phyloP scores from a whole-genome alignment of 2,113 vertebrate genomes.

The Hemibates koningsi region DNA sequence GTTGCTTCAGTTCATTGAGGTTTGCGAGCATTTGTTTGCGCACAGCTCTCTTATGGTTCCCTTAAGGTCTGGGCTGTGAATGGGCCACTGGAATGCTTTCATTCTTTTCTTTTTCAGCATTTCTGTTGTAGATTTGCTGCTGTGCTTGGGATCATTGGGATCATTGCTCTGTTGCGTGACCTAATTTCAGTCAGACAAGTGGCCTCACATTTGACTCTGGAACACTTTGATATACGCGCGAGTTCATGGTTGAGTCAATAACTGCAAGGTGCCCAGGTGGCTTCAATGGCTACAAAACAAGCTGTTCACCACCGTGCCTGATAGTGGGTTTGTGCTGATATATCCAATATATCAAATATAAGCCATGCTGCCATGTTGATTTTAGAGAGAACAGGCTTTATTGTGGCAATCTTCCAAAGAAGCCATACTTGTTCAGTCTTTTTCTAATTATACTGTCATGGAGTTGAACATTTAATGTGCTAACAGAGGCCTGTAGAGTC shows the following conservation, averaged over 20 bases:
- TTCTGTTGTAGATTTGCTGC: background rate
- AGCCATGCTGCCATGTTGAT: background rate
- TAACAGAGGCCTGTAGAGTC: background rate
- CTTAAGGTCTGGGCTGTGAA: background rate
- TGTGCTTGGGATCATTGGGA: background rate
- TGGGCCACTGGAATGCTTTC: background rate
- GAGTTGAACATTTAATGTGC: background rate
- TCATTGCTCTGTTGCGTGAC: background rate
- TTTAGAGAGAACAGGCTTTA: background rate
- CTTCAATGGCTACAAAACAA: background rate
- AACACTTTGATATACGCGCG: accelerated
- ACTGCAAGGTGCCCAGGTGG: background rate
- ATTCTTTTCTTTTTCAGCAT: background rate
- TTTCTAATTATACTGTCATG: background rate
- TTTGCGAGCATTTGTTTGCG: background rate
- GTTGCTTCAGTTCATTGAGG: background rate
- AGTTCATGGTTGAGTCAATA: background rate
- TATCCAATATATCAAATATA: background rate
- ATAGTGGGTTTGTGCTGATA: background rate
- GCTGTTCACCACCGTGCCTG: background rate
- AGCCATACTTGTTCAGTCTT: background rate
- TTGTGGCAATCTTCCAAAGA: background rate
- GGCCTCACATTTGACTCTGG: background rate
- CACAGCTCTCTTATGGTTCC: background rate
- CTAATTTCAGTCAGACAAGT: background rate